Conservation (phyloP, 2,888 invertebrate genomes). For the Mimas tiliae region DNA sequence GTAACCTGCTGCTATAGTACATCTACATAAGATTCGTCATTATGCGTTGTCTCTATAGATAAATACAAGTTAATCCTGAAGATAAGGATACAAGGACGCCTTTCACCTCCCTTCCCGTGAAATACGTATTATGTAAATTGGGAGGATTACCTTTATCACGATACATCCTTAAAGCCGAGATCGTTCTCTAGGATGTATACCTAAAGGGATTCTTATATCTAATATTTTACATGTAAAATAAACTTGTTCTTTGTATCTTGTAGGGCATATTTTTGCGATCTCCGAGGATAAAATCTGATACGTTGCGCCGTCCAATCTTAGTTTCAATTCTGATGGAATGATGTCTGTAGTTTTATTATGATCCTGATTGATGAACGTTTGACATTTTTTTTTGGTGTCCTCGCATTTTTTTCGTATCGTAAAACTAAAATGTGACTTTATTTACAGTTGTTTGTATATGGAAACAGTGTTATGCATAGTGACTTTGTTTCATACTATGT, state of each 20-base stretch:
- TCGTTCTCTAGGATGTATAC: conserved; percentile 44
- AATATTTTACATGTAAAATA: conserved; percentile 19
- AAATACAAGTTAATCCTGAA: conserved; percentile 24
- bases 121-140: conserved; percentile 62
- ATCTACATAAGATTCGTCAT: background rate
- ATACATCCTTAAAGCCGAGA: conserved; percentile 46
- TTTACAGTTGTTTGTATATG: too few species aligned
- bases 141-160: conserved; percentile 60
- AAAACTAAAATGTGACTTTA: background rate
- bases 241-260: conserved; percentile 20
- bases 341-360: conserved; percentile 12
- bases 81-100: conserved; percentile 12
- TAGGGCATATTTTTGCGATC: conserved; percentile 27
- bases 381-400: background rate
- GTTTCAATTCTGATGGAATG: conserved; percentile 20
- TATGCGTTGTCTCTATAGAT: background rate
- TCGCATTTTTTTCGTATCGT: too few species aligned
- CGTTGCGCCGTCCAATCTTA: conserved; percentile 10
- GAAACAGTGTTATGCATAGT: too few species aligned
- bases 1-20: background rate
- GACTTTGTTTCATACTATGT: too few species aligned
- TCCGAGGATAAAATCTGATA: conserved; percentile 12
- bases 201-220: conserved; percentile 44
- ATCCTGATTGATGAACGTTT: conserved; percentile 13
- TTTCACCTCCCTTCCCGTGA: conserved; percentile 27